Conservation (phyloP, 2,797 vertebrate species). For the Tapera naevia region DNA sequence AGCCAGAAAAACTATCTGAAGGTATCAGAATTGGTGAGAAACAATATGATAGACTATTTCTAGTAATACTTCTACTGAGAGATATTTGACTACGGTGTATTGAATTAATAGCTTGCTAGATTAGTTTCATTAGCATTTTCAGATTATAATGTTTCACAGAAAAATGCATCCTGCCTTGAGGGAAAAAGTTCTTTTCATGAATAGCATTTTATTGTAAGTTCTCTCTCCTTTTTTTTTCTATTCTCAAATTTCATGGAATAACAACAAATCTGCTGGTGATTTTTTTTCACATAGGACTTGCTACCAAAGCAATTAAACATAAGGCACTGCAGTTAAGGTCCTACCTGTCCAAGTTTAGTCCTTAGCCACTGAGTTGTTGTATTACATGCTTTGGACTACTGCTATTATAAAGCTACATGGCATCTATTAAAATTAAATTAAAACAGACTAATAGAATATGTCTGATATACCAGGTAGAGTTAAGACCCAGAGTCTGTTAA, state of each 20-base stretch:
- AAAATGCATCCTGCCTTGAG: neutral
- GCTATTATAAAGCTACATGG: neutral
- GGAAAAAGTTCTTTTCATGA: neutral
- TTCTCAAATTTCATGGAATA: neutral
- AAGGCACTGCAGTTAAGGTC: neutral
- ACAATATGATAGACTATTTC: neutral
- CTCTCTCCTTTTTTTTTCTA: neutral
- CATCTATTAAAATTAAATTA: constrained; percentile 20
- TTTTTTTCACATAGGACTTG: neutral
- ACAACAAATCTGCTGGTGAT: neutral
- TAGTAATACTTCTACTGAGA: neutral
- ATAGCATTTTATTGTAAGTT: neutral
- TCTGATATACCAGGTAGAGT: neutral
- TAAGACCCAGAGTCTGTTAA: neutral
- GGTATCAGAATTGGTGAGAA: neutral
- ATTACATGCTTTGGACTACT: neutral
- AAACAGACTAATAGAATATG: neutral
- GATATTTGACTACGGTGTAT: neutral
- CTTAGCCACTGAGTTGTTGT: neutral
- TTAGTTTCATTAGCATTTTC: neutral
- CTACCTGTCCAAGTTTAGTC: constrained; percentile 24
- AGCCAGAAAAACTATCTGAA: neutral
- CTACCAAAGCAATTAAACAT: neutral
- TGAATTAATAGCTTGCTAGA: neutral
- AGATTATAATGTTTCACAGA: neutral